Evolutionary conservation across 2,113 vertebrate species (phyloP).

Genomic region (Mohoua ochrocephala): DNA sequence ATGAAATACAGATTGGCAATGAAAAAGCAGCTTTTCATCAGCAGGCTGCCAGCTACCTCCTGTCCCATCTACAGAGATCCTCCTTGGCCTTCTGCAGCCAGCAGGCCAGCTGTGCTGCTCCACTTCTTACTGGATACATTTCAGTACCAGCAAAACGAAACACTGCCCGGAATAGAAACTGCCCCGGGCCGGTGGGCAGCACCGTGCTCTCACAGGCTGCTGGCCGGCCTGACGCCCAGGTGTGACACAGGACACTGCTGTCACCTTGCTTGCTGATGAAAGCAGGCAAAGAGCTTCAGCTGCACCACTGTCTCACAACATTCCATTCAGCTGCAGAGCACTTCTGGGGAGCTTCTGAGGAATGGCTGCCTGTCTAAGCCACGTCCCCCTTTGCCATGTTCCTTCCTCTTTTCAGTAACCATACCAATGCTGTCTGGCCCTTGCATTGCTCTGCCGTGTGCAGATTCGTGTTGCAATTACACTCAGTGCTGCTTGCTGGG

Average conservation of each 20-base stretch:
- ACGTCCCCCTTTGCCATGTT: background rate
- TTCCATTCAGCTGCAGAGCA: background rate
- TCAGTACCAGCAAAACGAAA: background rate
- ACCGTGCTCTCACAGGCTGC: background rate
- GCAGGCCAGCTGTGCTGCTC: background rate
- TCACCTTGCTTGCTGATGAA: background rate
- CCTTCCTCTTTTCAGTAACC: background rate
- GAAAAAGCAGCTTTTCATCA: background rate
- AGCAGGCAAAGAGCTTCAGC: background rate
- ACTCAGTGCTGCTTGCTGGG: background rate
- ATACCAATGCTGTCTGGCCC: background rate
- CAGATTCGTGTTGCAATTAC: background rate
- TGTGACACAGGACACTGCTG: fast-evolving
- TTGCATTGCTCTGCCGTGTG: background rate
- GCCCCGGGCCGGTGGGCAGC: background rate
- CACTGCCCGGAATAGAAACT: background rate
- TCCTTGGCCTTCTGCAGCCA: background rate
- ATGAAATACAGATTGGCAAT: background rate
- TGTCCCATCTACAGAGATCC: background rate
- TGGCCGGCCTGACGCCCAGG: background rate
- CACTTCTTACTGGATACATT: background rate
- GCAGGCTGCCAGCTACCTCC: background rate
- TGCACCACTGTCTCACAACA: background rate
- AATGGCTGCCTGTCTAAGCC: background rate
- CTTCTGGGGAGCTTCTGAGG: background rate